Base-by-base conservation (phyloP, 1,140 invertebrate species). In the Acromyrmex heyeri region DNA sequence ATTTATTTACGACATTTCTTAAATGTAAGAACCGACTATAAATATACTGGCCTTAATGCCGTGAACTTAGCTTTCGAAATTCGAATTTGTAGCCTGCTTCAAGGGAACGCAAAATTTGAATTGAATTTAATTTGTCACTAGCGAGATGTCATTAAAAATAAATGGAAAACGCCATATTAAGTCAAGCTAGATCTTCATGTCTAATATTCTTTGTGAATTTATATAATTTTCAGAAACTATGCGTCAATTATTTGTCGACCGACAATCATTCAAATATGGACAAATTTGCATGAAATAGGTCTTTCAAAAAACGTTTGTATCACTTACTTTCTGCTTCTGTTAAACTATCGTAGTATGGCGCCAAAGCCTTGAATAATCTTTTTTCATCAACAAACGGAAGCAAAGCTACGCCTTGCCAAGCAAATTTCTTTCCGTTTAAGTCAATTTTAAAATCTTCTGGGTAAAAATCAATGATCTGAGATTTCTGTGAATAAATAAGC, bases 361-460 rank as follows among this genome's bases (percentile, higher is more conserved):
- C 95, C 24, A 99, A 95, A 2, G 99, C 98, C 91, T 97, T 97
- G 92, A 99, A 98, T 27, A 99, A 96, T 86, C 99, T 95, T 64
- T 96, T 96, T 95, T 99, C 99, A 93, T 99, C 99, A 0, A 99
- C 99, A 96, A 99, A 99, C 50, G 99, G 99, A 70, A 99, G 95
- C 12, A 99, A 94, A 6, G 99, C 99, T 12, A 99, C 99, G 82
- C 99, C 99, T 96, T 99, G 99, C 99, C 99, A 99, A 72, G 99
- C 99, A 95, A 98, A 99, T 95, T 99, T 99, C 95, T 99, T 99
- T 21, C 99, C 99, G 96, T 99, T 99, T 67, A 99, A 95, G 96
- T 99, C 99, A 86, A 99, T 99, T 95, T 99, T 99, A 94, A 99
- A 99, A 93, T 99, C 98, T 93, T 97, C 97, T 0, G 99, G 99